Conservation (phyloP, 2,113 vertebrate genomes). For the Odontophorus gujanensis region DNA sequence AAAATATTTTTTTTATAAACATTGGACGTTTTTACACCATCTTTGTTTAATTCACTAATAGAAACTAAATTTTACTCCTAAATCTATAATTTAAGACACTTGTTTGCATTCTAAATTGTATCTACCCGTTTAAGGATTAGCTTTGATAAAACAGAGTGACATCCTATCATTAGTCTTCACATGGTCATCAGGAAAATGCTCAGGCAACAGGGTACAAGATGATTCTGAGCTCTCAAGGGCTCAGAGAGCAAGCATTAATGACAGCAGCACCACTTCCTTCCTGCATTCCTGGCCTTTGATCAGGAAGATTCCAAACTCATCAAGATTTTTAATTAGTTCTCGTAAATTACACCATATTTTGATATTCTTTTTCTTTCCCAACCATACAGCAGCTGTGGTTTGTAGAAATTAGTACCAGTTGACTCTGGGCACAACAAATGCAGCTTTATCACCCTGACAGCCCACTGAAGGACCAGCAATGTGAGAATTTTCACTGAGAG, state of each 20-base stretch:
- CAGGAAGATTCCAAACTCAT: neutral
- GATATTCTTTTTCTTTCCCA: neutral
- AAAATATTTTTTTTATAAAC: neutral
- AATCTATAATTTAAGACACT: neutral
- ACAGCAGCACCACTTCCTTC: neutral
- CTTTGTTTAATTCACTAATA: neutral
- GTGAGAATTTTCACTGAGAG: neutral
- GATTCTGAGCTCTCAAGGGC: rapidly evolving
- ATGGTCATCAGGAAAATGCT: neutral
- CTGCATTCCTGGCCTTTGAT: neutral
- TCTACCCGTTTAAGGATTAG: neutral
- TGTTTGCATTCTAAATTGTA: neutral
- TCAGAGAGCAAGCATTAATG: neutral
- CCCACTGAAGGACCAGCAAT: neutral
- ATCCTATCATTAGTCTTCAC: slow-evolving; percentile 1
- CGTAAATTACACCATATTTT: neutral
- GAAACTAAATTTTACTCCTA: neutral
- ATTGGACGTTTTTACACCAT: neutral
- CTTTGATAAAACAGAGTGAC: slow-evolving; percentile 6
- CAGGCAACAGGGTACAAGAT: neutral
- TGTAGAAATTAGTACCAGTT: neutral
- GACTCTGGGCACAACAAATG: neutral
- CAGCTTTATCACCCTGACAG: neutral
- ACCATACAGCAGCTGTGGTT: neutral
- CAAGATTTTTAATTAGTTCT: neutral